A percentile compares a stretch with the other conserved stretches of the same genome.
Conservation (phyloP, 2,113 vertebrate species). For the Poeciliopsis prolifica region DNA sequence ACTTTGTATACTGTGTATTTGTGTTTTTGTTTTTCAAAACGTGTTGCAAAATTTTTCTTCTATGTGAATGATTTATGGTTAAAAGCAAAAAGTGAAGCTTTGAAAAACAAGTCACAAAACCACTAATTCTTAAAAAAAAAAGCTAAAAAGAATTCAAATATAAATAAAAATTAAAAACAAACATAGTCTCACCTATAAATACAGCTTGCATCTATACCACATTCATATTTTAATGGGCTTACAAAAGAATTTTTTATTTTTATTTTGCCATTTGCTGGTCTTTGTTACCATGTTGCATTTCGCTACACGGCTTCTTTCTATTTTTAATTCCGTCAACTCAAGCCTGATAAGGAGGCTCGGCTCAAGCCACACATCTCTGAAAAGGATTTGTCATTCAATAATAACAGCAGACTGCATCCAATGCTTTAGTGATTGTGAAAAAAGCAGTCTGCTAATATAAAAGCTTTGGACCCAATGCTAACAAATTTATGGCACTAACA, state of each 20-base stretch:
- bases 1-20: no score
- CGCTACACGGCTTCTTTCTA: background rate
- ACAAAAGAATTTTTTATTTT: background rate
- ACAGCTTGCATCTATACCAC: background rate
- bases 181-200: background rate
- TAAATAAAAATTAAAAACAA: background rate
- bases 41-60: no score
- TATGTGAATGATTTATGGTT: no score
- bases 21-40: no score
- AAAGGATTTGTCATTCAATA: constrained; percentile 4
- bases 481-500: background rate
- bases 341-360: background rate
- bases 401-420: background rate
- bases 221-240: background rate
- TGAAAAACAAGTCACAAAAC: background rate
- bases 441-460: background rate
- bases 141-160: background rate
- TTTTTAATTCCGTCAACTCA: background rate
- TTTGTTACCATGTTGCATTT: background rate
- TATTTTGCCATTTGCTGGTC: background rate
- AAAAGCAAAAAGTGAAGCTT: no score
- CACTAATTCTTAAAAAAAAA: background rate
- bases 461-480: background rate
- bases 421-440: constrained; percentile 1
- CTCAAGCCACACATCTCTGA: background rate